Base-by-base conservation (phyloP, 2,113 vertebrate species). In the Trogon melanurus region DNA sequence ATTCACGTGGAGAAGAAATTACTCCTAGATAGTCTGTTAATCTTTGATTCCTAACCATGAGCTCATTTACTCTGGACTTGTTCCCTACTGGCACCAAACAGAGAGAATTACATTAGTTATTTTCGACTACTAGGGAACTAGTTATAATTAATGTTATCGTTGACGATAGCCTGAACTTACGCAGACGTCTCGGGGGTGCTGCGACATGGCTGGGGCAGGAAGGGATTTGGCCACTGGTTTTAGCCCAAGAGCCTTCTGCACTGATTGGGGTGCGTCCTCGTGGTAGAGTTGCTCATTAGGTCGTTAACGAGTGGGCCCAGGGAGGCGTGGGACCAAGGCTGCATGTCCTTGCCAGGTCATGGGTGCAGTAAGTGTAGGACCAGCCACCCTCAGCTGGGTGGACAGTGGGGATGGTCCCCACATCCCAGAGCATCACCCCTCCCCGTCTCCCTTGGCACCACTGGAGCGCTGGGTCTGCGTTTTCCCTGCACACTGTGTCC, bases 1-100 rank as follows among this genome's bases (percentile, higher is more conserved):
- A 96, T 96, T 96, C 95, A 53, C 32, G 83, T 88, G 88, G 95
- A 95, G 95, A 81, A 94, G 93, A 95, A 96, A 97, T 96, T 92
- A 92, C 90, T 96, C 95, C 92, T 91, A 25, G 72, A 94, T 96
- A 94, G 95, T 88, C 82, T 90, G 95, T 93, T 94, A 92, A 94
- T 94, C 96, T 96, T 95, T 88, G 90, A 96, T 96, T 95, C 88
- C 93, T 79, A 95, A 75, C 92, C 92, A 86, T 23, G 85, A 97
- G 92, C 95, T 96, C 88, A 91, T 96, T 97, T 94, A 86, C 92
- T 92, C 88, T 48, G 88, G 80, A 53, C 88, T 90, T 83, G 90
- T 95, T 94, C 96, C 95, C 95, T 65, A 84, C 95, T 79, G 93
- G 92, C 73, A 8, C 88, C 76, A 75, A 92, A 86, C 17, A 6